Conservation (phyloP, 2,888 invertebrate genomes). For the Hydrotaea diabolus region DNA sequence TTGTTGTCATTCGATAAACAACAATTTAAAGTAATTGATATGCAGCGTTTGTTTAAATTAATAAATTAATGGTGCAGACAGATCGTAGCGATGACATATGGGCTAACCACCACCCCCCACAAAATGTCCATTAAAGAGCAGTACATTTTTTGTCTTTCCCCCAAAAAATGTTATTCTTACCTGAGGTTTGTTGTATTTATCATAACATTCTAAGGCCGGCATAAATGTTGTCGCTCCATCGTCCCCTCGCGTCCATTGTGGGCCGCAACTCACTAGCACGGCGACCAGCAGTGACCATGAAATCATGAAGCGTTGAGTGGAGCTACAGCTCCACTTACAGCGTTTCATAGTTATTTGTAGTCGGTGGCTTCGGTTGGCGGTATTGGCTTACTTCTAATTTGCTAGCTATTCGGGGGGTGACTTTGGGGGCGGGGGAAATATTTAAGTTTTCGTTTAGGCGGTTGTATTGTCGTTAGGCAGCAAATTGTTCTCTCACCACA, state of each 20-base stretch:
- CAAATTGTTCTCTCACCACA: constrained; percentile 8
- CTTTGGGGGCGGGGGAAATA: background rate
- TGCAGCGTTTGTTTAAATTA: constrained; percentile 38
- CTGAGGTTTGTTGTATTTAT: constrained; percentile 82
- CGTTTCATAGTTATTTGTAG: constrained; percentile 73
- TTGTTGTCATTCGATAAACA: constrained; percentile 11
- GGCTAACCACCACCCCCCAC: too few species aligned
- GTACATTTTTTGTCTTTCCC: too few species aligned
- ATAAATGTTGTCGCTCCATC: constrained; percentile 75
- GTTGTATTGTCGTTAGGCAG: background rate
- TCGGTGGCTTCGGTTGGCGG: background rate
- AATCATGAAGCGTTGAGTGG: constrained; percentile 68
- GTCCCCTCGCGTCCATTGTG: constrained; percentile 62
- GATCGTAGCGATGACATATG: background rate
- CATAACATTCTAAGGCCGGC: constrained; percentile 82
- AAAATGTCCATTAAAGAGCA: too few species aligned
- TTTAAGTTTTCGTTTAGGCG: constrained; percentile 4
- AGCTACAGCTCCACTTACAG: constrained; percentile 76
- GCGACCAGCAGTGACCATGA: constrained; percentile 69
- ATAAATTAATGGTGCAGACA: background rate
- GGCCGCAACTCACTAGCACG: constrained; percentile 68
- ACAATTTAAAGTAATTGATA: constrained; percentile 49
- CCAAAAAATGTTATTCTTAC: constrained; percentile 77
- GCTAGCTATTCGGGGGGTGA: background rate
- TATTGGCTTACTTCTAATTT: background rate